Conservation (phyloP, 2,797 vertebrate species). For the Heliangelus exortis region DNA sequence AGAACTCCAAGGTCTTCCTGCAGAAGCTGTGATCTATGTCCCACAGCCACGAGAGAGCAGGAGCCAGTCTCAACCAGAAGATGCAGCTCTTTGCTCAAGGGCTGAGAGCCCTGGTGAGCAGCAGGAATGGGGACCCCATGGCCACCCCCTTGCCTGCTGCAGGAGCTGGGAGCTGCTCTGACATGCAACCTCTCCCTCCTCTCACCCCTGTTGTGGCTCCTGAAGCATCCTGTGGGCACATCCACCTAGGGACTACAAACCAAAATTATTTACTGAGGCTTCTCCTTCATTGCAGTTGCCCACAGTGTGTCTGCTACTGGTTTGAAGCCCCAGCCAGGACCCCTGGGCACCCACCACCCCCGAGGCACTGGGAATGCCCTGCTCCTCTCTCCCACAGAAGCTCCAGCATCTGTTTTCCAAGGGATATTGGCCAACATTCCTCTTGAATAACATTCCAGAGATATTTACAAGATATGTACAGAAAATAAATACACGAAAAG, state of each 20-base stretch:
- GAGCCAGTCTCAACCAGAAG: rapidly evolving
- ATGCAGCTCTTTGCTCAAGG: background rate
- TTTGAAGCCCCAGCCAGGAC: background rate
- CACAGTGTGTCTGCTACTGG: background rate
- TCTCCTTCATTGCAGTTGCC: background rate
- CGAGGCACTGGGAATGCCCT: rapidly evolving
- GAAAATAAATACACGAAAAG: constrained; percentile 20
- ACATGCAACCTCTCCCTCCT: too few relatives aligned
- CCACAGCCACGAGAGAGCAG: too few relatives aligned
- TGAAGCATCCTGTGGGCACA: rapidly evolving
- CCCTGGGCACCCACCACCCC: background rate
- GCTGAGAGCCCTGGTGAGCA: rapidly evolving
- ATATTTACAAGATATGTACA: background rate
- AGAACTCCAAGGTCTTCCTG: background rate
- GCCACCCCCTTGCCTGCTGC: background rate
- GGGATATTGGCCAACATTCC: background rate
- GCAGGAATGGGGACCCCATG: rapidly evolving
- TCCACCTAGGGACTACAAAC: rapidly evolving
- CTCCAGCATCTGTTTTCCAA: background rate
- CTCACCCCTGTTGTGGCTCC: background rate
- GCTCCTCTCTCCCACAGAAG: background rate
- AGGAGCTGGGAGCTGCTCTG: too few relatives aligned
- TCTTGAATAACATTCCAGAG: background rate
- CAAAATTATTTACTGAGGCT: background rate
- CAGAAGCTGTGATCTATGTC: background rate